Percentiles rank a stretch among this genome's conserved stretches.
phyloP scores from a whole-genome alignment of 2,113 vertebrate species.

The Sisor rabdophorus region DNA sequence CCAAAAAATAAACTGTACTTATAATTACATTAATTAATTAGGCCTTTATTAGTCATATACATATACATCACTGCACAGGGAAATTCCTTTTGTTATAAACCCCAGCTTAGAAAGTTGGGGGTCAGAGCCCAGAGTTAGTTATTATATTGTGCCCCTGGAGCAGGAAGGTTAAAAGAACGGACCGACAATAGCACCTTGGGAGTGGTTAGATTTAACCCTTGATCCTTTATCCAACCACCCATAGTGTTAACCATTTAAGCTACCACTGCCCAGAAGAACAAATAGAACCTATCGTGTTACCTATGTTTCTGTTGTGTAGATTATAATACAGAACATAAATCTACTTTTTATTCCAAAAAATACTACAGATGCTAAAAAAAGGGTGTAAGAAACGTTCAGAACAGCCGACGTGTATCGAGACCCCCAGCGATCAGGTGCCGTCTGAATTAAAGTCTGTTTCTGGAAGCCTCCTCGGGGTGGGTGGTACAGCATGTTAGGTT shows the following conservation, averaged over 20 bases:
- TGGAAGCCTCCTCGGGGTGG: not conserved
- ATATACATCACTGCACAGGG: no score
- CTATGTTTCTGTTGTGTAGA: not conserved
- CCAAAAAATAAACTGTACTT: not conserved
- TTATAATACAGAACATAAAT: not conserved
- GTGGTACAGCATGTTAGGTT: slow-evolving; percentile 21
- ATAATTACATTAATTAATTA: no score
- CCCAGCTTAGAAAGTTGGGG: no score
- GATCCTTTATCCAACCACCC: no score
- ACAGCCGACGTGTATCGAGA: not conserved
- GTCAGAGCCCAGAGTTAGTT: no score
- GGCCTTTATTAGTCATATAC: no score
- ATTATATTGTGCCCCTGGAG: no score
- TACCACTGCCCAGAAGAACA: not conserved
- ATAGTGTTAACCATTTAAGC: no score
- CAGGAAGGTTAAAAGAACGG: no score
- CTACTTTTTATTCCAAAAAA: not conserved
- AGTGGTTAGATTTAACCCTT: no score
- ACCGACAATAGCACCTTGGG: no score
- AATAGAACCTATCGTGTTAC: not conserved
- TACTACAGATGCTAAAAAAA: not conserved
- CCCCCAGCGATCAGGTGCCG: not conserved
- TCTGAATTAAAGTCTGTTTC: not conserved
- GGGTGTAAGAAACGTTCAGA: not conserved
- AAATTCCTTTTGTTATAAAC: no score